Percentiles rank a stretch among this genome's conserved stretches.
phyloP scores from a whole-genome alignment of 2,888 invertebrate genomes.

The Cryptus viduatorius region DNA sequence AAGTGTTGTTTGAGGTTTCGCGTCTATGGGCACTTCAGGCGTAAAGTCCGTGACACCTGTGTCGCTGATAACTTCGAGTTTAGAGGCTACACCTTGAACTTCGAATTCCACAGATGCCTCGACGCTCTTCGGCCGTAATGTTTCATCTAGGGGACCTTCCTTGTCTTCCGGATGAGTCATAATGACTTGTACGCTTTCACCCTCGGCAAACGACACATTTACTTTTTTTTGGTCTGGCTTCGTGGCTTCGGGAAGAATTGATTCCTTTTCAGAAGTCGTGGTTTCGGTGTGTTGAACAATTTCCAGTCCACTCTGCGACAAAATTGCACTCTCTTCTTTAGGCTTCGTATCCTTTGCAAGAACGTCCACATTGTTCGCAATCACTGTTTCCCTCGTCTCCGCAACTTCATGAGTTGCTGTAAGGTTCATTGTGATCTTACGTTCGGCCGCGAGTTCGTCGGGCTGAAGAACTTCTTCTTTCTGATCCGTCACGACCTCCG shows the following conservation, averaged over 20 bases:
- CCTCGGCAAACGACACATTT: constrained; percentile 86
- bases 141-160: constrained; percentile 76
- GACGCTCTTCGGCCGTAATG: constrained; percentile 72
- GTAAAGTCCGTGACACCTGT: constrained; percentile 73
- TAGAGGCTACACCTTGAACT: constrained; percentile 77
- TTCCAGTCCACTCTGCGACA: constrained; percentile 84
- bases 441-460: constrained; percentile 74
- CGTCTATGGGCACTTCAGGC: constrained; percentile 69
- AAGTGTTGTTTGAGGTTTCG: constrained; percentile 76
- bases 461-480: constrained; percentile 76
- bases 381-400: constrained; percentile 79
- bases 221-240: constrained; percentile 87
- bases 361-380: constrained; percentile 75
- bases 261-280: constrained; percentile 86
- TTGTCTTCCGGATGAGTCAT: constrained; percentile 83
- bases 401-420: constrained; percentile 80
- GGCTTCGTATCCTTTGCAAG: constrained; percentile 83
- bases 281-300: constrained; percentile 85
- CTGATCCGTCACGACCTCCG: constrained; percentile 77
- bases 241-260: constrained; percentile 83
- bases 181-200: constrained; percentile 87
- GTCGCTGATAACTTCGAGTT: constrained; percentile 79
- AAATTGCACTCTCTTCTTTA: constrained; percentile 76
- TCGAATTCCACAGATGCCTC: constrained; percentile 79
- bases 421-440: constrained; percentile 74